A percentile compares a stretch with the other conserved stretches of the same genome.
Evolutionary conservation across 2,888 invertebrate genomes (phyloP).

Genomic region (Melieria crassipennis): DNA sequence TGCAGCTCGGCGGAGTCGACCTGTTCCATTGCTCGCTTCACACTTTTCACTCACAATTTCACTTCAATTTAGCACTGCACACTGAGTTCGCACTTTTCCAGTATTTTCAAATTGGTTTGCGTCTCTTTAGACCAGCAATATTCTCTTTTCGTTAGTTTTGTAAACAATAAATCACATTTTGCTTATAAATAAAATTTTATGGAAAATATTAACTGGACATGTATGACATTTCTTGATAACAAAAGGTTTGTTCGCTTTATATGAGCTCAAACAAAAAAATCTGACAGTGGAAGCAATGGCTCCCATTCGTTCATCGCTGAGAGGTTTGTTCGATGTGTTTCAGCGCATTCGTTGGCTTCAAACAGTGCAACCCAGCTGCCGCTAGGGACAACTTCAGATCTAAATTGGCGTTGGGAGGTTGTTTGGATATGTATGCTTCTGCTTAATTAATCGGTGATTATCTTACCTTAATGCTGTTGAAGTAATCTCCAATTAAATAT

Average conservation of each 20-base stretch:
- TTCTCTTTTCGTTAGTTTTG: conserved; percentile 41
- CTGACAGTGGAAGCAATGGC: no score
- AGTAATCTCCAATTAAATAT: no score
- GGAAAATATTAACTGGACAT: conserved; percentile 48
- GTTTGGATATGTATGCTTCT: no score
- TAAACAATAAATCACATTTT: conserved; percentile 51
- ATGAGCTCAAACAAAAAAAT: conserved; percentile 24
- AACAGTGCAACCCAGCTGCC: no score
- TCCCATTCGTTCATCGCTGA: no score
- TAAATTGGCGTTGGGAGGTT: no score
- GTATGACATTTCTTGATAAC: conserved; percentile 50
- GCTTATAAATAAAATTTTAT: conserved; percentile 47
- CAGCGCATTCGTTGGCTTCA: no score
- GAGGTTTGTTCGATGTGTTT: no score
- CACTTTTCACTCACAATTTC: conserved; percentile 30
- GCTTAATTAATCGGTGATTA: no score
- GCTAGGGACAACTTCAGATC: no score
- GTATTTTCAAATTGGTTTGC: conserved; percentile 22
- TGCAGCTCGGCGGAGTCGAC: conserved; percentile 59
- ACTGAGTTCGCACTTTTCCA: conserved; percentile 16
- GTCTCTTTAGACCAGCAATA: conserved; percentile 26
- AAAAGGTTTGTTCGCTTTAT: conserved; percentile 45
- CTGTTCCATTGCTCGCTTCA: conserved; percentile 58
- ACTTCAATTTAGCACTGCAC: conserved; percentile 29
- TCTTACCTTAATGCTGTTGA: no score